Conservation (phyloP, 2,113 vertebrate genomes). For the Sander vitreus region DNA sequence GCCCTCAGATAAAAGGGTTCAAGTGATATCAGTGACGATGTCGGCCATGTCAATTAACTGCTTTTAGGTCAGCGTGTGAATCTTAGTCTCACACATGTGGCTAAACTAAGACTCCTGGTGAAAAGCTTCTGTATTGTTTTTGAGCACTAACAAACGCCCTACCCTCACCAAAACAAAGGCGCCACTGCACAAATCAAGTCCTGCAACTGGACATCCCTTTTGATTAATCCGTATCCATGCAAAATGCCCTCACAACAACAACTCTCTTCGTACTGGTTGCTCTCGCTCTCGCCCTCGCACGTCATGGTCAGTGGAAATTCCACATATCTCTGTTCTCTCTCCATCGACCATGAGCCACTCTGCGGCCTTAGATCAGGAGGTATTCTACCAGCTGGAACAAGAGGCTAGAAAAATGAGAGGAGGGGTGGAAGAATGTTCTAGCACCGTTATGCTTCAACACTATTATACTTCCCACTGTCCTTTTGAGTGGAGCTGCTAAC, state of each 20-base stretch:
- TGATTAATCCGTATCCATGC: constrained; percentile 13
- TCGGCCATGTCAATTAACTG: constrained; percentile 34
- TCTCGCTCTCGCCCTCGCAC: constrained; percentile 3
- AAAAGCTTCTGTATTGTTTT: constrained; percentile 10
- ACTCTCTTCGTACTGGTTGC: neutral
- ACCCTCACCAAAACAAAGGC: neutral
- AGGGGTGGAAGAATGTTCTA: constrained; percentile 63
- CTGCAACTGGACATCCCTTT: constrained; percentile 7
- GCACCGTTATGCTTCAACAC: constrained; percentile 57
- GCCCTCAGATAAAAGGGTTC: constrained; percentile 49
- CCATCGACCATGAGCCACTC: constrained; percentile 16
- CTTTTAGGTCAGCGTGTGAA: constrained; percentile 40
- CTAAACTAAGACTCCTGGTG: constrained; percentile 10
- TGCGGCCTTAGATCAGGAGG: constrained; percentile 34
- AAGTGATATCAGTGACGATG: constrained; percentile 28
- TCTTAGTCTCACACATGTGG: constrained; percentile 1
- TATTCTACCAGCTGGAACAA: constrained; percentile 49
- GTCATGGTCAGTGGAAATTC: constrained; percentile 50
- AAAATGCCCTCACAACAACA: constrained; percentile 35
- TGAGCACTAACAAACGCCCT: neutral
- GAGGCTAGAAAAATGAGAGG: constrained; percentile 45
- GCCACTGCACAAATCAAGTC: neutral
- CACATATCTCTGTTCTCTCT: constrained; percentile 35
- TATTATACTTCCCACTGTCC: constrained; percentile 76
- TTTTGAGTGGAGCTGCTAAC: constrained; percentile 44